Percentiles rank a stretch among this genome's conserved stretches.
Evolutionary conservation across 2,888 invertebrate genomes (phyloP).

Genomic region (Rhaphigaster nebulosa): DNA sequence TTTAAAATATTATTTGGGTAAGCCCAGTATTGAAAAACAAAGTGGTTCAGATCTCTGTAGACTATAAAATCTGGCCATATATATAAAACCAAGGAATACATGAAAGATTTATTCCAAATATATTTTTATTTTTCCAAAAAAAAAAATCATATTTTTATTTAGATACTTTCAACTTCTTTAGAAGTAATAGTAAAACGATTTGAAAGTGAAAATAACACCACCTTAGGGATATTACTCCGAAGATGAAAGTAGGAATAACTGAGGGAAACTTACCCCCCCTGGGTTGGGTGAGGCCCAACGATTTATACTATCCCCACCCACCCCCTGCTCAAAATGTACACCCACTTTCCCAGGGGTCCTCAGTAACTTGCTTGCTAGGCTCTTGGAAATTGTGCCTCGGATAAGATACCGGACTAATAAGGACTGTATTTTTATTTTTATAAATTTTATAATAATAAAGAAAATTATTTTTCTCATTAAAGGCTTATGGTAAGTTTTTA

Average conservation of each 20-base stretch:
- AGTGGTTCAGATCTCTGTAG: too few species aligned
- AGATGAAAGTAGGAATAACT: constrained; percentile 20
- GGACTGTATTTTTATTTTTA: background rate
- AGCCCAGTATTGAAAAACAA: too few species aligned
- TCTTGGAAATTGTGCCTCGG: background rate
- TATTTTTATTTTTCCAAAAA: too few species aligned
- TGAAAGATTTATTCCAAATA: too few species aligned
- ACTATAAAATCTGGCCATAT: too few species aligned
- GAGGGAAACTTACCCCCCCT: background rate
- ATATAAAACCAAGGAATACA: too few species aligned
- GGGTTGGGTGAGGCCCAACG: background rate
- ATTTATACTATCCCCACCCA: background rate
- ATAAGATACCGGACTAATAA: background rate
- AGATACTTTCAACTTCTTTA: background rate
- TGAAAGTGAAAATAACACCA: background rate
- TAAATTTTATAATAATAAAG: too few species aligned
- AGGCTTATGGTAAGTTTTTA: too few species aligned
- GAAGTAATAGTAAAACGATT: too few species aligned
- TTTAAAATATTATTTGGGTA: too few species aligned
- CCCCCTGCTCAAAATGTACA: background rate
- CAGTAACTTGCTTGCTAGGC: background rate
- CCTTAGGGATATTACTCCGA: background rate
- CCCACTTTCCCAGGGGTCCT: background rate
- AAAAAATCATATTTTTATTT: too few species aligned
- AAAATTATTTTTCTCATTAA: too few species aligned